These are phyloP conservation scores for Callyntrura sp. DNA, from an alignment of 2,888 invertebrate species.

Conservation along the genomic window DNA sequence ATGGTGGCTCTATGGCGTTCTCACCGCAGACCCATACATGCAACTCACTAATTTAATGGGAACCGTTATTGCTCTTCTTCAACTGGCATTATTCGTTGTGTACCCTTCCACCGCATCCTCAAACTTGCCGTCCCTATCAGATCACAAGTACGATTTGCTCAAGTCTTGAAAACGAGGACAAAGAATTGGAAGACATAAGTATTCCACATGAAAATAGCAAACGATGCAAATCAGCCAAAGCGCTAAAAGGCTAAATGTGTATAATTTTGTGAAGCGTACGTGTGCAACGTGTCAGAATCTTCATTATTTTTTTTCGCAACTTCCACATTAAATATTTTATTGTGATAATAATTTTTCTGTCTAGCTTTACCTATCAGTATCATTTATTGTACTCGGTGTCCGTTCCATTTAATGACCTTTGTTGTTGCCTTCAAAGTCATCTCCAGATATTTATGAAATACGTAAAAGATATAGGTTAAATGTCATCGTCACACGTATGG, in stretches of 20 bases:
- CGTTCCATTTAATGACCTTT: constrained; percentile 40
- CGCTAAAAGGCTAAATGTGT: not conserved
- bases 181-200: constrained; percentile 20
- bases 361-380: not conserved
- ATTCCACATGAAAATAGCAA: constrained; percentile 20
- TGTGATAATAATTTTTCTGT: constrained; percentile 16
- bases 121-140: not conserved
- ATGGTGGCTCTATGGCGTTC: constrained; percentile 93
- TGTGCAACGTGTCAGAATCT: not conserved
- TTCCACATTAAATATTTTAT: constrained; percentile 15
- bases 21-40: constrained; percentile 91
- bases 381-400: not conserved
- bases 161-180: constrained; percentile 53
- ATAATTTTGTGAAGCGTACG: no score
- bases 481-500: constrained; percentile 35
- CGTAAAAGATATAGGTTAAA: constrained; percentile 37
- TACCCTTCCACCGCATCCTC: constrained; percentile 87
- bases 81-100: constrained; percentile 90
- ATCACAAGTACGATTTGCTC: constrained; percentile 68
- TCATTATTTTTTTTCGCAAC: constrained; percentile 15
- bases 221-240: not conserved
- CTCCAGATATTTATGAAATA: not conserved
- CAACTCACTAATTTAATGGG: constrained; percentile 87
- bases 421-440: constrained; percentile 40
- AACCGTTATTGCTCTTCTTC: constrained; percentile 85